phyloP scores from a whole-genome alignment of 2,888 invertebrate species.

The Caenorhabditis sinica region DNA sequence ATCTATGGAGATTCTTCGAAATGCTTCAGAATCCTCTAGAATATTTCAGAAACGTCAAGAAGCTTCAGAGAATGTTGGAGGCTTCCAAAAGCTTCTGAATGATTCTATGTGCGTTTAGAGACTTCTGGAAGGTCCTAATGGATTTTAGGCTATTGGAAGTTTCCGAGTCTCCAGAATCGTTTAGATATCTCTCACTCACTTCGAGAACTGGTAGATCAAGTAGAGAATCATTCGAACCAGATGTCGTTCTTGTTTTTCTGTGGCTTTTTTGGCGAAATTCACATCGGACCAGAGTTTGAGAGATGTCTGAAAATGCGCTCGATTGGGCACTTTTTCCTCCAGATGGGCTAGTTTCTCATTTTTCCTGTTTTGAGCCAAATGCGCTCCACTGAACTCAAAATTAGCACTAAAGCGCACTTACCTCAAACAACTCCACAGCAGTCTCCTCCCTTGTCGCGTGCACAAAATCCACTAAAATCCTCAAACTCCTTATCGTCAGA shows the following conservation, averaged over 20 bases:
- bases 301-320: slow-evolving; percentile 37
- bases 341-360: background rate
- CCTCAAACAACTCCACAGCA: slow-evolving; percentile 16
- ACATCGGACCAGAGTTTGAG: slow-evolving; percentile 41
- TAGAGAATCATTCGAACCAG: slow-evolving; percentile 40
- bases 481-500: slow-evolving; percentile 35
- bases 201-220: slow-evolving; percentile 1
- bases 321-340: background rate
- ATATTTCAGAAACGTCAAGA: too few species aligned
- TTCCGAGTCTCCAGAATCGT: background rate
- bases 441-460: background rate
- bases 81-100: too few species aligned
- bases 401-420: slow-evolving; percentile 7
- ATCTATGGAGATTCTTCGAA: too few species aligned
- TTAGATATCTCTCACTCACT: background rate
- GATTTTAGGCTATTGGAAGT: too few species aligned
- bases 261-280: slow-evolving; percentile 2
- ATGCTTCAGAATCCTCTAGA: too few species aligned
- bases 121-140: too few species aligned
- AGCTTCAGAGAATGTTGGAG: too few species aligned
- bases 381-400: too few species aligned
- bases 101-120: too few species aligned
- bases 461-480: slow-evolving; percentile 25
- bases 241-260: slow-evolving; percentile 41
- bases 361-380: too few species aligned